Base-by-base conservation (phyloP, 2,888 invertebrate genomes). In the Dryobotodes eremita region DNA sequence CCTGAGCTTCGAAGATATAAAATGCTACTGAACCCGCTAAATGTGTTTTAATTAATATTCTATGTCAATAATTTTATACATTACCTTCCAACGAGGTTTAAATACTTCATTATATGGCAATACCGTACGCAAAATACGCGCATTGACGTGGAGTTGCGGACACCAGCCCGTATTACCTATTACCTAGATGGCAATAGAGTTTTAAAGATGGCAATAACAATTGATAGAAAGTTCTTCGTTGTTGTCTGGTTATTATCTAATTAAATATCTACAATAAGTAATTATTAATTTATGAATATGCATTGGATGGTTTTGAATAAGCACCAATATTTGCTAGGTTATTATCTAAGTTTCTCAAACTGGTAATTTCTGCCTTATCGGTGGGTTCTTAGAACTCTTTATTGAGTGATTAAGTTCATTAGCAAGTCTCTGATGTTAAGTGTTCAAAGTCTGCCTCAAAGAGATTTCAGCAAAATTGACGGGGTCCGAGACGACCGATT, bases 1-100 rank as follows among this genome's bases (percentile, higher is more conserved):
- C 86, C 80, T 81, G 83, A 26, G 82, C 85, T 87, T 86, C 83
- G 88, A 86, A 86, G 85, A 80, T 77, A 80, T 88, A 83, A 87
- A 82, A 73, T 82, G 81, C 84, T 88, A 85, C 83, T 87, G 84
- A 86, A 81, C 57, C 74, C 75, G 80, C 76, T 80, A 48, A 82
- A 83, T 84, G 70, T 79, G 65, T 72, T 77, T 46, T 53, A 78
- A 87, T 88, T 87, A 72, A 83, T 87, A 86, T 85, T 88, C 75
- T 83, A 77, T 71, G 61, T 42, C 11, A 70, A 66, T 62, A 50
- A 70, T 65, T 65, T 26, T n/a, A 31, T 31, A 50, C 48, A 65
- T 71, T 79, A 65, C 0, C 15, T 72, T 65, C 48, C 1, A 31
- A 26, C n/a, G 53, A 17, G 36, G 11, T 57, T 75, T 75, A 57